A percentile compares a stretch with the other conserved stretches of the same genome.
These are phyloP conservation scores for Zonotrichia leucophrys DNA, from an alignment of 2,113 vertebrate species.

Conservation along the genomic window DNA sequence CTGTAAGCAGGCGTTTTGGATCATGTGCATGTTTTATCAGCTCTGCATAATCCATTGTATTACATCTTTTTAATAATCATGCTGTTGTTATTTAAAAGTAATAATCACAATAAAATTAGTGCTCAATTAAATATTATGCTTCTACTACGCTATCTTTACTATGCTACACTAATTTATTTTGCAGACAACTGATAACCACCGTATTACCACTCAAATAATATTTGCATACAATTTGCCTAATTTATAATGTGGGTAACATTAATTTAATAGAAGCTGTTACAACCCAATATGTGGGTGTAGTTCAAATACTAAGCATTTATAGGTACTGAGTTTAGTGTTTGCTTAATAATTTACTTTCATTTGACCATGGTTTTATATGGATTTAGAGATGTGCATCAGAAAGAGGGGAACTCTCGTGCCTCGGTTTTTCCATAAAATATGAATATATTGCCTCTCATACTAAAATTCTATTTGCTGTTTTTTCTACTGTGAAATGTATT, in stretches of 20 bases:
- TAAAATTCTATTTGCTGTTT: neutral
- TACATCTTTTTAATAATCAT: slow-evolving; percentile 56
- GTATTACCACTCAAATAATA: slow-evolving; percentile 66
- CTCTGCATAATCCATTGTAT: slow-evolving; percentile 43
- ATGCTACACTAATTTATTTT: slow-evolving; percentile 73
- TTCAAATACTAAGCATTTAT: slow-evolving; percentile 52
- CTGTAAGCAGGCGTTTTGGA: slow-evolving; percentile 45
- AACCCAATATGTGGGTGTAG: slow-evolving; percentile 63
- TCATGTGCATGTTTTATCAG: slow-evolving; percentile 57
- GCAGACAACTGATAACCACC: slow-evolving; percentile 66
- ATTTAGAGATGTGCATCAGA: slow-evolving; percentile 32
- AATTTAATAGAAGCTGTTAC: slow-evolving; percentile 71
- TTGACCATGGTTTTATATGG: slow-evolving; percentile 25
- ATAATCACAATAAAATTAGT: slow-evolving; percentile 72
- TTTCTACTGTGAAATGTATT: neutral
- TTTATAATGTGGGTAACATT: slow-evolving; percentile 69
- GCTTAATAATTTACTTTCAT: slow-evolving; percentile 50
- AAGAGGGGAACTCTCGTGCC: neutral
- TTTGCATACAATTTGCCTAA: slow-evolving; percentile 77
- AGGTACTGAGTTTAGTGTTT: slow-evolving; percentile 50
- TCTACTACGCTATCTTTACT: slow-evolving; percentile 50
- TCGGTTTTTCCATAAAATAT: slow-evolving; percentile 18
- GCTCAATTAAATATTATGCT: slow-evolving; percentile 64
- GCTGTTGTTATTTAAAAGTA: slow-evolving; percentile 70
- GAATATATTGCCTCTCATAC: neutral